Conservation (phyloP, 2,113 vertebrate species). For the Piprites chloris region DNA sequence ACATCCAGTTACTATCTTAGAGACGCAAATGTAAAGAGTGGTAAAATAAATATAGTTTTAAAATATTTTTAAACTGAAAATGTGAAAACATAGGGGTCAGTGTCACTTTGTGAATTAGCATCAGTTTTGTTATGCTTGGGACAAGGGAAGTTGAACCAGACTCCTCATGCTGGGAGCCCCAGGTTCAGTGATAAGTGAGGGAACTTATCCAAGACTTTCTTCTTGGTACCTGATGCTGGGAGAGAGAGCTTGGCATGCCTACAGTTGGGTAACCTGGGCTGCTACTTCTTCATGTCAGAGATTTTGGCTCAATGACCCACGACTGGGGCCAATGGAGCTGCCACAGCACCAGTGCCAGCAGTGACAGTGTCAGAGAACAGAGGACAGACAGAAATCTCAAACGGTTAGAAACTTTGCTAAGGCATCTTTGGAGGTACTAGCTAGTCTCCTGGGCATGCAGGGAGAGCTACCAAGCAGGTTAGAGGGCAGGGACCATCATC, state of each 20-base stretch:
- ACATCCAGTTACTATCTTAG: neutral
- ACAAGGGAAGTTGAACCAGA: neutral
- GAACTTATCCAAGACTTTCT: neutral
- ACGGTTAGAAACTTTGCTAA: neutral
- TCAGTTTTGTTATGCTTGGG: neutral
- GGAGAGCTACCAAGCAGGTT: neutral
- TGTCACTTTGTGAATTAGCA: neutral
- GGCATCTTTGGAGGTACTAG: neutral
- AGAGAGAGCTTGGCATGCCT: neutral
- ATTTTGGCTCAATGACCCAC: neutral
- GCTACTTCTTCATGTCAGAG: neutral
- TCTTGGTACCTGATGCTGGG: neutral
- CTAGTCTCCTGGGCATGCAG: neutral
- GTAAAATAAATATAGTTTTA: neutral
- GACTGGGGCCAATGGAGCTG: neutral
- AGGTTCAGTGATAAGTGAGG: neutral
- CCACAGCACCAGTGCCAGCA: neutral
- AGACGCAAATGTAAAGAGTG: neutral
- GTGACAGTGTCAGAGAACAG: neutral
- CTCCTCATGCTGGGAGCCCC: neutral
- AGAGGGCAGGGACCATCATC: neutral
- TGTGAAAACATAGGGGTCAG: neutral
- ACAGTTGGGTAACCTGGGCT: neutral
- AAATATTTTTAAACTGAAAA: neutral
- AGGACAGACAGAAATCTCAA: neutral